Conservation (phyloP, 2,888 invertebrate species). For the Hylaea fasciaria region DNA sequence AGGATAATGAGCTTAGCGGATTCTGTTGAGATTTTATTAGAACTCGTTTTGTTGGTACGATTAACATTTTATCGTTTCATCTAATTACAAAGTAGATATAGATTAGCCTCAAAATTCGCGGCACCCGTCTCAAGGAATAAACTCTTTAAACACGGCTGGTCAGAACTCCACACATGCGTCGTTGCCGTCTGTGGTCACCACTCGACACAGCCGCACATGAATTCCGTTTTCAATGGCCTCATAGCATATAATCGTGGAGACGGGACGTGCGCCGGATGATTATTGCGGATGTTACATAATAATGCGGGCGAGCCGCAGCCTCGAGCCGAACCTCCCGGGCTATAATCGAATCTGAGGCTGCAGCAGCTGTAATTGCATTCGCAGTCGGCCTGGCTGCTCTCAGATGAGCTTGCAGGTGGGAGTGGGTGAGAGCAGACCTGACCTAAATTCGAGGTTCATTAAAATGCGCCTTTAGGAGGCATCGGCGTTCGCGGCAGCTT, state of each 20-base stretch:
- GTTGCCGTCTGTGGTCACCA: background rate
- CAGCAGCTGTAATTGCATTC: constrained; percentile 19
- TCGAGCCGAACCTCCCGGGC: constrained; percentile 21
- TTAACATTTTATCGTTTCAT: background rate
- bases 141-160: too few relatives aligned
- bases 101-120: too few relatives aligned
- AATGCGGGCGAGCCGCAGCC: constrained; percentile 54
- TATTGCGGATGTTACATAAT: constrained; percentile 69
- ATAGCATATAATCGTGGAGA: constrained; percentile 27
- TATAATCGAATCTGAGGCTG: constrained; percentile 48
- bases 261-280: constrained; percentile 35
- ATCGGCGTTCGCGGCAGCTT: constrained; percentile 25
- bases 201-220: constrained; percentile 2
- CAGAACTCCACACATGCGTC: background rate
- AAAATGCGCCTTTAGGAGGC: constrained; percentile 45
- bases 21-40: constrained; percentile 24
- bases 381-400: constrained; percentile 23
- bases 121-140: too few relatives aligned
- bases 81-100: background rate
- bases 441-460: constrained; percentile 69
- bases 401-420: constrained; percentile 39
- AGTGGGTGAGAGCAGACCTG: constrained; percentile 53
- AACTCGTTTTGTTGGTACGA: background rate
- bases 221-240: constrained; percentile 22
- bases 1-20: constrained; percentile 38